A percentile compares a stretch with the other conserved stretches of the same genome.
These are phyloP conservation scores for Suillia variegata DNA, from an alignment of 2,888 invertebrate genomes.

Conservation along the genomic window DNA sequence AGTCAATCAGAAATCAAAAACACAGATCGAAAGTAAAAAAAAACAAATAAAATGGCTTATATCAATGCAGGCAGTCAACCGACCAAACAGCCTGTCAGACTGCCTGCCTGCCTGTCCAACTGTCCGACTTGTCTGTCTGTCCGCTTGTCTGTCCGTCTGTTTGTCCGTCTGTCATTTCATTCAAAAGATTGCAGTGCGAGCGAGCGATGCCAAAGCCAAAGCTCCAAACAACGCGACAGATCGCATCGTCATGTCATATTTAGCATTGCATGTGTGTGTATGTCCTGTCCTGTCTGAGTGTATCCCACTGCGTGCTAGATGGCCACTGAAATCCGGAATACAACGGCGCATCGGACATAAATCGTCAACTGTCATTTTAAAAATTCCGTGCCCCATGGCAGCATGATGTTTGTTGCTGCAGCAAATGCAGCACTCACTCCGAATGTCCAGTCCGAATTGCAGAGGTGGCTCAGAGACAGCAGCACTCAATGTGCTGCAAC, in stretches of 20 bases:
- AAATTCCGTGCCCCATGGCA: slow-evolving; percentile 1
- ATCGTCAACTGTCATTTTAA: slow-evolving; percentile 47
- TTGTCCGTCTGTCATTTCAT: background rate
- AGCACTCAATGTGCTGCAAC: background rate
- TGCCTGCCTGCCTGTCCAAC: too few species aligned
- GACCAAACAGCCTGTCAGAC: background rate
- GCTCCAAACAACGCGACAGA: slow-evolving; percentile 4
- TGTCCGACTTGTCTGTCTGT: too few species aligned
- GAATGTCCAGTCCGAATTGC: too few species aligned
- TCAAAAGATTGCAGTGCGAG: background rate
- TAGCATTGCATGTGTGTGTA: background rate
- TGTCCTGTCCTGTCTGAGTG: background rate
- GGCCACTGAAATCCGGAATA: background rate
- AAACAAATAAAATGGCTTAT: background rate
- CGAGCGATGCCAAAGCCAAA: too few species aligned
- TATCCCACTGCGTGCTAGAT: background rate
- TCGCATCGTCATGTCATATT: slow-evolving; percentile 26
- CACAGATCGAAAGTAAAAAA: too few species aligned
- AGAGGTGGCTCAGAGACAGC: background rate
- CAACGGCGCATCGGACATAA: slow-evolving; percentile 46
- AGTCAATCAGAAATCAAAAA: slow-evolving; percentile 5
- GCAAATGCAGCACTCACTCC: too few species aligned
- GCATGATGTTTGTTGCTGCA: too few species aligned
- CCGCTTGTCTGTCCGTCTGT: too few species aligned
- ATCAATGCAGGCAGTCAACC: background rate